Evolutionary conservation across 1,140 invertebrate genomes (phyloP).

Genomic region (Elymnias hypermnestra): DNA sequence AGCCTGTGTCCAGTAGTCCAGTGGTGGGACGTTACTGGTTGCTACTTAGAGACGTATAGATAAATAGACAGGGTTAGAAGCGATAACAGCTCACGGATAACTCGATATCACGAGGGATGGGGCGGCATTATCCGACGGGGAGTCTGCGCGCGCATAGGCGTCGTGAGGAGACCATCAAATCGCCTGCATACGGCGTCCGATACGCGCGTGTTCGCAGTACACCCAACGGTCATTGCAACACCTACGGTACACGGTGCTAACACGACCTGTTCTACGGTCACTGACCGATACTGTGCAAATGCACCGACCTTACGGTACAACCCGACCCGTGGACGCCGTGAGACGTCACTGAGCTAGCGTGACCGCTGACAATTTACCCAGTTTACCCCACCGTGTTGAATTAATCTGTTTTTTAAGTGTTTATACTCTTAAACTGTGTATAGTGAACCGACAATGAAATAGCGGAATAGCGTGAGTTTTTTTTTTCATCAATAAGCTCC

Average conservation of each 20-base stretch:
- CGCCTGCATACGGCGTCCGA: conserved; percentile 61
- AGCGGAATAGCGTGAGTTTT: conserved; percentile 30
- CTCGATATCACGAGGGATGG: conserved; percentile 64
- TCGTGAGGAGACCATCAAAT: conserved; percentile 68
- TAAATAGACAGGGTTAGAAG: conserved; percentile 48
- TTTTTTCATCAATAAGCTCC: conserved; percentile 26
- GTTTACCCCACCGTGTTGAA: conserved; percentile 43
- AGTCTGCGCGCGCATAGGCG: conserved; percentile 66
- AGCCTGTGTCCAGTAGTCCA: too few relatives aligned
- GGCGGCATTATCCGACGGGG: conserved; percentile 55
- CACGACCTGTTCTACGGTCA: conserved; percentile 43
- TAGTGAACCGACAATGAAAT: conserved; percentile 19
- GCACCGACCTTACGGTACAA: conserved; percentile 28
- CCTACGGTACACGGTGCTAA: conserved; percentile 40
- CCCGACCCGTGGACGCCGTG: conserved; percentile 22
- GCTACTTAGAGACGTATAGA: too few relatives aligned
- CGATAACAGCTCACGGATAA: conserved; percentile 45
- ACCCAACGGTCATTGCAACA: conserved; percentile 50
- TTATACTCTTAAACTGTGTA: conserved; percentile 62
- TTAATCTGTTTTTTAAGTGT: conserved; percentile 63
- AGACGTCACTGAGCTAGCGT: too few relatives aligned
- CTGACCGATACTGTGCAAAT: conserved; percentile 48
- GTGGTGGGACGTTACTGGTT: too few relatives aligned
- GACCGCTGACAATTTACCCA: conserved; percentile 50
- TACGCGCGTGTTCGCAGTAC: conserved; percentile 51